Evolutionary conservation across 2,113 vertebrate species (phyloP).

Genomic region (Clarias magur): DNA sequence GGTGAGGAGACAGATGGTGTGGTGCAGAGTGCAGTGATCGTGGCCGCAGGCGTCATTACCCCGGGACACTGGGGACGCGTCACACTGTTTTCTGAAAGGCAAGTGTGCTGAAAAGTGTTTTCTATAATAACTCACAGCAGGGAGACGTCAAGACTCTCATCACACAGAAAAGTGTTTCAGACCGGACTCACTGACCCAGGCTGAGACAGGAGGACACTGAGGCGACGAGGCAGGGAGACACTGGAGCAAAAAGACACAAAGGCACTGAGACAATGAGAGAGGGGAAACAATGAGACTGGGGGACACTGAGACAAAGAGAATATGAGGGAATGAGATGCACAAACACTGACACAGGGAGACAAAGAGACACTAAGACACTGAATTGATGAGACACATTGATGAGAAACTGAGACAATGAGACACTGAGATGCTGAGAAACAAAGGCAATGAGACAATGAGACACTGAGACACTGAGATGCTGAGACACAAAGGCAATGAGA

Average conservation of each 20-base stretch:
- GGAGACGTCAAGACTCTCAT: not conserved
- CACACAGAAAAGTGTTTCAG: not conserved
- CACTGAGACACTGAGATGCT: not conserved
- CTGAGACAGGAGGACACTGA: not conserved
- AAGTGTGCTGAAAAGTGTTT: conserved; percentile 18
- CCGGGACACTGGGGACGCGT: not conserved
- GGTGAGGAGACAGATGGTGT: conserved; percentile 24
- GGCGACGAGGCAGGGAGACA: not conserved
- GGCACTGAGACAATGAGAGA: not conserved
- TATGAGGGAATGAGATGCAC: not conserved
- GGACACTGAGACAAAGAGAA: not conserved
- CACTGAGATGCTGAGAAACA: not conserved
- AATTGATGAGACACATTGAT: not conserved
- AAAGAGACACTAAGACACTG: not conserved
- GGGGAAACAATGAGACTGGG: not conserved
- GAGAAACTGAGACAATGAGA: not conserved
- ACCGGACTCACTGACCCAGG: not conserved
- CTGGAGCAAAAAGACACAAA: not conserved
- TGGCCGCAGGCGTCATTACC: not conserved
- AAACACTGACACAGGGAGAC: not conserved
- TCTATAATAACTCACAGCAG: conserved; percentile 21
- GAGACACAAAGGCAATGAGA: too few relatives aligned
- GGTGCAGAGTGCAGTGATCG: not conserved
- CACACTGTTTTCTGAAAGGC: not conserved
- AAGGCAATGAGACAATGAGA: not conserved